Evolutionary conservation across 2,888 invertebrate species (phyloP).

Genomic region (Biston betularia): DNA sequence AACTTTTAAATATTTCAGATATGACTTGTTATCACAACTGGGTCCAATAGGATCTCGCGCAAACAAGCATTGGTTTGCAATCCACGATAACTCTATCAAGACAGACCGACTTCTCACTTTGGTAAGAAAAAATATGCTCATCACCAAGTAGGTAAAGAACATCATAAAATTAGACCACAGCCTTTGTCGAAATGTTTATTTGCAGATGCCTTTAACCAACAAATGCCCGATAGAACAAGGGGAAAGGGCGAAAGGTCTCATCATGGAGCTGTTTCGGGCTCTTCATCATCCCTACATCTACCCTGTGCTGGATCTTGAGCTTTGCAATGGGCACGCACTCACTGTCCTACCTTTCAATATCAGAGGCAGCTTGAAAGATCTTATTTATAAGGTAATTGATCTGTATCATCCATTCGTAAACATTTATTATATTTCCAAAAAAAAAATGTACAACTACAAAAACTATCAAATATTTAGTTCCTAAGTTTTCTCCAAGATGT

Average conservation of each 20-base stretch:
- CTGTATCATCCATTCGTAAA: too few relatives aligned
- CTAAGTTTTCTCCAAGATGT: too few relatives aligned
- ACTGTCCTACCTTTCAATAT: conserved; percentile 94
- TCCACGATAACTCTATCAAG: conserved; percentile 92
- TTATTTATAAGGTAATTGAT: conserved; percentile 91
- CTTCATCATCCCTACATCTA: conserved; percentile 97
- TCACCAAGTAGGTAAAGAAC: background rate
- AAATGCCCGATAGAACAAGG: conserved; percentile 89
- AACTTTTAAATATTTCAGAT: conserved; percentile 77
- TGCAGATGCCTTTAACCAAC: conserved; percentile 85
- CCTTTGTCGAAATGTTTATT: conserved; percentile 16
- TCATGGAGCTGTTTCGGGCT: conserved; percentile 93
- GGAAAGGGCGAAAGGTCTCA: conserved; percentile 88
- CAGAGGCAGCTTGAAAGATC: conserved; percentile 94
- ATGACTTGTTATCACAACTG: conserved; percentile 92
- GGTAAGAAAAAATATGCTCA: conserved; percentile 60
- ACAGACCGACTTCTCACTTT: conserved; percentile 92
- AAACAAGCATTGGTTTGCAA: conserved; percentile 96
- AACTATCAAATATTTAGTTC: too few relatives aligned
- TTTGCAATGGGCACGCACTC: conserved; percentile 89
- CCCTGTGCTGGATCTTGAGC: conserved; percentile 94
- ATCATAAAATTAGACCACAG: background rate
- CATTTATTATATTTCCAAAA: too few relatives aligned
- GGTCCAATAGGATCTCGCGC: conserved; percentile 93
- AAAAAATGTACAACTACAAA: too few relatives aligned